These are phyloP conservation scores for Proisotoma minuta DNA, from an alignment of 2,888 invertebrate genomes.

Conservation along the genomic window DNA sequence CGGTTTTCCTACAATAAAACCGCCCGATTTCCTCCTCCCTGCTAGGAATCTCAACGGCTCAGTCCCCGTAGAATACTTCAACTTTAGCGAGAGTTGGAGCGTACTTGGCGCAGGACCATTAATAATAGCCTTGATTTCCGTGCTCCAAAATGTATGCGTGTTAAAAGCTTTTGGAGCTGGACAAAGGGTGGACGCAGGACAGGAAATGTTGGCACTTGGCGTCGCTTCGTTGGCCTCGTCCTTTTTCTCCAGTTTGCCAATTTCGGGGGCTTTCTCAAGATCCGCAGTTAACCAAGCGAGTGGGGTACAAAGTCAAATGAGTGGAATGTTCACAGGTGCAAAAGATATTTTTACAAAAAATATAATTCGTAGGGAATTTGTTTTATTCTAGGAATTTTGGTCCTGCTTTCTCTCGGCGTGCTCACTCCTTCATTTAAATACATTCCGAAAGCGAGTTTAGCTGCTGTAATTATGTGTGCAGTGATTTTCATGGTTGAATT, in stretches of 20 bases:
- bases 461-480: constrained; percentile 89
- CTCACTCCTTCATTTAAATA: constrained; percentile 84
- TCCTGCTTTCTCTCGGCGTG: constrained; percentile 73
- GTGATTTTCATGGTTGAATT: constrained; percentile 91
- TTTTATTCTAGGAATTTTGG: constrained; percentile 60
- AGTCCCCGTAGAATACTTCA: constrained; percentile 38
- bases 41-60: constrained; percentile 54
- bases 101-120: constrained; percentile 74
- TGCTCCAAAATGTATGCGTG: constrained; percentile 89
- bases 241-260: constrained; percentile 80
- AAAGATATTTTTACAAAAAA: background rate
- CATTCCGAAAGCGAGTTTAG: constrained; percentile 82
- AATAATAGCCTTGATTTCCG: constrained; percentile 81
- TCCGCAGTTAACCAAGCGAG: constrained; percentile 85
- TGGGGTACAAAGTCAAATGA: constrained; percentile 79
- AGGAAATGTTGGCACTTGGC: constrained; percentile 84
- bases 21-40: constrained; percentile 67
- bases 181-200: constrained; percentile 66
- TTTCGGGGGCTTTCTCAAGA: constrained; percentile 79
- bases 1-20: constrained; percentile 65
- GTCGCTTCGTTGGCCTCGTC: constrained; percentile 76
- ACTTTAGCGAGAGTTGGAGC: constrained; percentile 29
- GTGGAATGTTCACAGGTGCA: constrained; percentile 69
- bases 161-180: constrained; percentile 85
- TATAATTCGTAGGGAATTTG: background rate